Evolutionary conservation across 2,888 invertebrate species (phyloP).

Genomic region (Heliconius charithonia): DNA sequence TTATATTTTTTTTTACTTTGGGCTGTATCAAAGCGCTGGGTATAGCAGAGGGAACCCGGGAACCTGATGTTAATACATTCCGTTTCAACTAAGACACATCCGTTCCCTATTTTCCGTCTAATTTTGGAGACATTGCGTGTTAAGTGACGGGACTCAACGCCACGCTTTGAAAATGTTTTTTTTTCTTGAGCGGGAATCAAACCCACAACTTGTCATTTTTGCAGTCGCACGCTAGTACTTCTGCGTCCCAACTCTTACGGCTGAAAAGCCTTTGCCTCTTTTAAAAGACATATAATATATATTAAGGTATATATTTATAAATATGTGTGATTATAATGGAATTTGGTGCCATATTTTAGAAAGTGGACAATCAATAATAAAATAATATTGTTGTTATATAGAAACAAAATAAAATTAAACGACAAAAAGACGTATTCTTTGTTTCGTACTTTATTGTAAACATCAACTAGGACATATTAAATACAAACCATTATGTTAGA

Average conservation of each 20-base stretch:
- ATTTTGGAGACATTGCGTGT: neutral
- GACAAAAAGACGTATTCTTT: slow-evolving; percentile 3
- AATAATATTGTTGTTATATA: neutral
- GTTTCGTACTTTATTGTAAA: neutral
- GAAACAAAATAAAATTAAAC: neutral
- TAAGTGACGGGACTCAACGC: too few relatives aligned
- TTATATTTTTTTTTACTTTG: neutral
- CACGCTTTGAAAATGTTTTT: too few relatives aligned
- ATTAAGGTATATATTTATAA: too few relatives aligned
- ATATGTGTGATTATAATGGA: neutral
- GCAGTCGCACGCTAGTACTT: too few relatives aligned
- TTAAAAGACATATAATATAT: too few relatives aligned
- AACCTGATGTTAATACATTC: neutral
- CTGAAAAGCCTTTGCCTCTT: too few relatives aligned
- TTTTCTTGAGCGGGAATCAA: too few relatives aligned
- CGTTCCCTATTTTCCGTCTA: neutral
- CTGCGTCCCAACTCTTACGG: too few relatives aligned
- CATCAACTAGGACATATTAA: slow-evolving; percentile 4
- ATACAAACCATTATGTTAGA: neutral
- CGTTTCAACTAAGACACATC: neutral
- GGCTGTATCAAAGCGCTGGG: neutral
- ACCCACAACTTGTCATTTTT: too few relatives aligned
- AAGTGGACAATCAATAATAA: neutral
- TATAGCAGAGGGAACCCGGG: neutral
- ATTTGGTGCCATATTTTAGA: neutral